A percentile compares a stretch with the other conserved stretches of the same genome.
phyloP scores from a whole-genome alignment of 2,888 invertebrate species.

The Sicus ferrugineus region DNA sequence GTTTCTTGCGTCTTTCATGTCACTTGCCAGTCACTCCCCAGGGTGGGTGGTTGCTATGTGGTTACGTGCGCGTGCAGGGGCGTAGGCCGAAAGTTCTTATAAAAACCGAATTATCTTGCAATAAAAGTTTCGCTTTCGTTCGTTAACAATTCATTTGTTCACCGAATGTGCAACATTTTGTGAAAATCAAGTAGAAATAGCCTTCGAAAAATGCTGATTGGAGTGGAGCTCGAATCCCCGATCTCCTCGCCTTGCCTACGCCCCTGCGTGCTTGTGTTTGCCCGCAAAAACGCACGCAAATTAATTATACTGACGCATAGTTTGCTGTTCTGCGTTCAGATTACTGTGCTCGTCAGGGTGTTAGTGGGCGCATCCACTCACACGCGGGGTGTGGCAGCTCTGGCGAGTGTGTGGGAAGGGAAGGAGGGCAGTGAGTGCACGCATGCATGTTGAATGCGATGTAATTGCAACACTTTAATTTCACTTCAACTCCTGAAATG shows the following conservation, averaged over 20 bases:
- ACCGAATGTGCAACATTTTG: neutral
- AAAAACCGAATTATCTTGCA: neutral
- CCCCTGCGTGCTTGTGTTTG: neutral
- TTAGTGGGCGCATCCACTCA: neutral
- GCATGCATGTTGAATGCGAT: neutral
- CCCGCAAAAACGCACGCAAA: constrained; percentile 1
- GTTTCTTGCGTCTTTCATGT: neutral
- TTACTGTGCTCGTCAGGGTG: constrained; percentile 8
- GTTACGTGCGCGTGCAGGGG: neutral
- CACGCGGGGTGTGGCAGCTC: neutral
- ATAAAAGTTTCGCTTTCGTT: neutral
- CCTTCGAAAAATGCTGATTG: no score
- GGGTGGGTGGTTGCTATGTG: neutral
- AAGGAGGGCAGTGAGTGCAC: neutral
- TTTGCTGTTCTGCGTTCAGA: constrained; percentile 14
- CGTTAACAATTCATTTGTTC: neutral
- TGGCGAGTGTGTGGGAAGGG: neutral
- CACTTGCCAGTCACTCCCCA: neutral
- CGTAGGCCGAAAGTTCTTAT: neutral
- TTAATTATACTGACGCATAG: constrained; percentile 17
- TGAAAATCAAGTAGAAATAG: no score
- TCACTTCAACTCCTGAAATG: no score
- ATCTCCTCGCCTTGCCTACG: no score
- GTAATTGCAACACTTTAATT: no score
- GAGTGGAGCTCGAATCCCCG: no score